Conservation (phyloP, 2,797 vertebrate species). For the Eulemur mongoz region DNA sequence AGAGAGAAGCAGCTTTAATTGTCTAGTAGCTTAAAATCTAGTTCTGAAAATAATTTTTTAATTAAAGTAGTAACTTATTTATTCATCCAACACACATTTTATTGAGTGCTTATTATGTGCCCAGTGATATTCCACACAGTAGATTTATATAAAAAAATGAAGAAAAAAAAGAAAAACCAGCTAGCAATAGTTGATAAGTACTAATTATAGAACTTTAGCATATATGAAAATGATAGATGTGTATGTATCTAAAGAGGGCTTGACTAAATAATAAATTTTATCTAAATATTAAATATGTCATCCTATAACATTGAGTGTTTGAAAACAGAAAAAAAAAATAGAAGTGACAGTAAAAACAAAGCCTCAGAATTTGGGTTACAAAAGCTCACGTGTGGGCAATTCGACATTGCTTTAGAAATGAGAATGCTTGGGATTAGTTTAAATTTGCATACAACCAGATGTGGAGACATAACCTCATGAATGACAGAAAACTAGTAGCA, state of each 20-base stretch:
- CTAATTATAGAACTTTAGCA: background rate
- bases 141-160: background rate
- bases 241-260: background rate
- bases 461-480: background rate
- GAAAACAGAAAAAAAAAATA: background rate
- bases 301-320: background rate
- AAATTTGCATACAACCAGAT: background rate
- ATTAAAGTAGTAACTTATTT: background rate
- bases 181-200: background rate
- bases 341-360: background rate
- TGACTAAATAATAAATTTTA: background rate
- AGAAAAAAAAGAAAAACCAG: background rate
- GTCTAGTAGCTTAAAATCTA: background rate
- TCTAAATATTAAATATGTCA: background rate
- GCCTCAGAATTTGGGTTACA: background rate
- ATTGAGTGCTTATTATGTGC: background rate
- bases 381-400: background rate
- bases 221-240: background rate
- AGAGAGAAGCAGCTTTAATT: background rate
- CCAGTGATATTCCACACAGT: background rate
- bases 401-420: background rate
- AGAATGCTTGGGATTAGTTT: background rate
- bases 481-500: background rate
- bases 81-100: background rate
- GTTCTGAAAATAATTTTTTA: background rate